Evolutionary conservation across 2,888 invertebrate genomes (phyloP).

Genomic region (Epiblema foenella): DNA sequence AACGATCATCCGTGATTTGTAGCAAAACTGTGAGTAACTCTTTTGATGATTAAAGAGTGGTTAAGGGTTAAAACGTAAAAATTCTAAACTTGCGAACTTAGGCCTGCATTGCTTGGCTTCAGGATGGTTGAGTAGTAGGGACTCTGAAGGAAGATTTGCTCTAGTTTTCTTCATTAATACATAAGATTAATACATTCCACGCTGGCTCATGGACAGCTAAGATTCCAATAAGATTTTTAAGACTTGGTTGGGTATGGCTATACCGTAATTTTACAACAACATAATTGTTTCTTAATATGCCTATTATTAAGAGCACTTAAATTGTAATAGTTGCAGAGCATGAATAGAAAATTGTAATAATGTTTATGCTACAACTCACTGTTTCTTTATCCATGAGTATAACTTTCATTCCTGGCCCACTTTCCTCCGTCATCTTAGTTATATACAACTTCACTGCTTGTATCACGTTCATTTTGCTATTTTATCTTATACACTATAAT

Average conservation of each 20-base stretch:
- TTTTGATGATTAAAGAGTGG: too few species aligned
- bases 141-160: too few species aligned
- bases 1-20: too few species aligned
- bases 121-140: too few species aligned
- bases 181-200: too few species aligned
- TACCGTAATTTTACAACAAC: slow-evolving; percentile 20
- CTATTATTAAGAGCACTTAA: background rate
- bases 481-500: background rate
- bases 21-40: too few species aligned
- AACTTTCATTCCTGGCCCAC: slow-evolving; percentile 99
- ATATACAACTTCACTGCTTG: slow-evolving; percentile 97
- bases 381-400: slow-evolving; percentile 99
- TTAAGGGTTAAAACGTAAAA: too few species aligned
- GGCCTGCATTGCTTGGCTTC: background rate
- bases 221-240: background rate
- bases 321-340: background rate
- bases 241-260: background rate
- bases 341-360: background rate
- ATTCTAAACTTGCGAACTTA: too few species aligned
- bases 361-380: slow-evolving; percentile 79
- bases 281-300: background rate
- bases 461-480: slow-evolving; percentile 93
- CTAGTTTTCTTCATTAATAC: too few species aligned
- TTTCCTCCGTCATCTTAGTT: slow-evolving; percentile 98
- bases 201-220: too few species aligned